These are phyloP conservation scores for Tetranychus urticae DNA, from an alignment of 1,140 invertebrate genomes.

Conservation along the genomic window DNA sequence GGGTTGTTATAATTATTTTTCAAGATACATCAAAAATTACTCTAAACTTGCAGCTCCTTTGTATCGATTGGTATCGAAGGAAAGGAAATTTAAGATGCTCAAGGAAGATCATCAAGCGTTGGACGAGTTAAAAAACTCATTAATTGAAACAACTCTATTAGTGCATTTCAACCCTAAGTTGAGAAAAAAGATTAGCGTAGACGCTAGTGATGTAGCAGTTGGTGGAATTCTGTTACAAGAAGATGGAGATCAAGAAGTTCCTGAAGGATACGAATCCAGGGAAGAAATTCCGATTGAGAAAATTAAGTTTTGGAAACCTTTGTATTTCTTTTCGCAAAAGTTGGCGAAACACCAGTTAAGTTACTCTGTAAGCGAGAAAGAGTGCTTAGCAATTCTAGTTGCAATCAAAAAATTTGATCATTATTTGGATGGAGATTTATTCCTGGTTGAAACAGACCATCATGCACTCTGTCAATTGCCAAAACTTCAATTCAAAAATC, in stretches of 20 bases:
- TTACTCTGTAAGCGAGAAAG: constrained; percentile 23
- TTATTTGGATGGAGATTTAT: constrained; percentile 26
- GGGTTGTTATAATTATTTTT: no score
- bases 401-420: constrained; percentile 22
- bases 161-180: not conserved
- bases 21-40: no score
- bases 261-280: no score
- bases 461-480: constrained; percentile 23
- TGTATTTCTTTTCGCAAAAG: constrained; percentile 22
- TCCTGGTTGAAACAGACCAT: constrained; percentile 27
- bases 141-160: no score
- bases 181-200: constrained; percentile 15
- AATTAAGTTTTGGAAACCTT: not conserved
- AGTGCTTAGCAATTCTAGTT: constrained; percentile 27
- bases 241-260: not conserved
- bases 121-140: no score
- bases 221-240: constrained; percentile 15
- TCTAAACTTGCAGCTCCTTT: no score
- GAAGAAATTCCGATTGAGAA: no score
- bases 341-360: constrained; percentile 22
- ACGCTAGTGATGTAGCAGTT: constrained; percentile 15
- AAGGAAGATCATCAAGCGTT: no score
- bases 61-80: no score
- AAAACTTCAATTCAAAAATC: constrained; percentile 19
- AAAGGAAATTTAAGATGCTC: no score